These are phyloP conservation scores for Chaetorhynchus papuensis DNA, from an alignment of 2,113 vertebrate genomes.

Conservation along the genomic window DNA sequence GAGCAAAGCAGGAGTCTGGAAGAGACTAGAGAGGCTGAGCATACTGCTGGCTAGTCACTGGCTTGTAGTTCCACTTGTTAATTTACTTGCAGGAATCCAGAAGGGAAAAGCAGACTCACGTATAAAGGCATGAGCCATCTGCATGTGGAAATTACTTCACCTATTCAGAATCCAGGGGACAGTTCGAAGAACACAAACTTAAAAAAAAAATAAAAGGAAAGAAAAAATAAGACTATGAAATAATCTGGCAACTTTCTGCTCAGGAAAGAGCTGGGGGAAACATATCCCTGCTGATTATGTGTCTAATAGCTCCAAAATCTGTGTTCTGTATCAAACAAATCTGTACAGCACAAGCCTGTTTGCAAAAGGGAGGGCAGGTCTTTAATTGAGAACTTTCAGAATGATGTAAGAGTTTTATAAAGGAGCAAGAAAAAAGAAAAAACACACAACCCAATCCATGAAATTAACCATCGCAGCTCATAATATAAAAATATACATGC, in stretches of 20 bases:
- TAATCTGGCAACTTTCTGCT: conserved; percentile 21
- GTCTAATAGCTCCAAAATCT: conserved; percentile 1
- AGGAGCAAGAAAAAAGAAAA: not conserved
- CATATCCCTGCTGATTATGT: conserved; percentile 48
- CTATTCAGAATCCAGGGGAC: not conserved
- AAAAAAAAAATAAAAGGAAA: not conserved
- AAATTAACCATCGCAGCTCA: not conserved
- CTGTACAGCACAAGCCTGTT: not conserved
- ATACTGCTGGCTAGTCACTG: not conserved
- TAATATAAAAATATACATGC: not conserved
- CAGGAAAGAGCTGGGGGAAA: conserved; percentile 27
- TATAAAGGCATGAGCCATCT: not conserved
- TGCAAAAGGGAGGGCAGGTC: not conserved
- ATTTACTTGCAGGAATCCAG: not conserved
- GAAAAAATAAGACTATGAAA: not conserved
- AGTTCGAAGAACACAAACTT: not conserved
- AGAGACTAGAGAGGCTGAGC: not conserved
- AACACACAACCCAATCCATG: not conserved
- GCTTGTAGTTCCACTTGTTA: not conserved
- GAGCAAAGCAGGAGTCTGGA: not conserved
- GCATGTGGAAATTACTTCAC: conserved; percentile 40
- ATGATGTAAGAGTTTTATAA: conserved; percentile 1
- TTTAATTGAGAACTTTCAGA: not conserved
- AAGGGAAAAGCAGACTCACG: not conserved
- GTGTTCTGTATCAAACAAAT: conserved; percentile 19